Conservation (phyloP, 2,888 invertebrate genomes). For the Synanthedon tipuliformis region DNA sequence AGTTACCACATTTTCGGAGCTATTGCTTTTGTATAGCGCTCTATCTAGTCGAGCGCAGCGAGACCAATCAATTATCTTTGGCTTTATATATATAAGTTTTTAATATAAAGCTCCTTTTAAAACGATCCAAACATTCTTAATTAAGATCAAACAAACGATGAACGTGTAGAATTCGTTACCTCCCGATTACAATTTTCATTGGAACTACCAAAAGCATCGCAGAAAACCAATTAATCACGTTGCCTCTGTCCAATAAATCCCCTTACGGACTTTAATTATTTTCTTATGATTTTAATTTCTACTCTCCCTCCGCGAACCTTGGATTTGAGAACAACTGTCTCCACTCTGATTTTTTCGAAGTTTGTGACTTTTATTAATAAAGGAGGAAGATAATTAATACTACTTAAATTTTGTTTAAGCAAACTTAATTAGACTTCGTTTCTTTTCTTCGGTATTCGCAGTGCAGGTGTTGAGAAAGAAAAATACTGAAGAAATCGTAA, state of each 20-base stretch:
- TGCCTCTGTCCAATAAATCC: constrained; percentile 66
- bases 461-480: neutral
- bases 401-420: constrained; percentile 68
- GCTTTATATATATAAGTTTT: too few relatives aligned
- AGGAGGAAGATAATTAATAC: constrained; percentile 67
- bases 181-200: constrained; percentile 58
- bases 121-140: too few relatives aligned
- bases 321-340: constrained; percentile 41
- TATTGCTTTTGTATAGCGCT: too few relatives aligned
- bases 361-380: constrained; percentile 65
- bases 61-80: too few relatives aligned
- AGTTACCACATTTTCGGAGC: too few relatives aligned
- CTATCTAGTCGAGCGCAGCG: too few relatives aligned
- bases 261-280: constrained; percentile 68
- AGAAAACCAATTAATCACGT: constrained; percentile 67
- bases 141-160: constrained; percentile 34
- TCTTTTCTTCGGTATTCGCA: constrained; percentile 5
- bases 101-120: too few relatives aligned
- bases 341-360: constrained; percentile 47
- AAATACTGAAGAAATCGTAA: neutral
- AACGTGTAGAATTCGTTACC: constrained; percentile 50
- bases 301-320: constrained; percentile 19
- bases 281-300: constrained; percentile 71
- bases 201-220: constrained; percentile 31
- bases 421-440: constrained; percentile 51